Base-by-base conservation (phyloP, 2,888 invertebrate genomes). In the Drosophila neotestacea region DNA sequence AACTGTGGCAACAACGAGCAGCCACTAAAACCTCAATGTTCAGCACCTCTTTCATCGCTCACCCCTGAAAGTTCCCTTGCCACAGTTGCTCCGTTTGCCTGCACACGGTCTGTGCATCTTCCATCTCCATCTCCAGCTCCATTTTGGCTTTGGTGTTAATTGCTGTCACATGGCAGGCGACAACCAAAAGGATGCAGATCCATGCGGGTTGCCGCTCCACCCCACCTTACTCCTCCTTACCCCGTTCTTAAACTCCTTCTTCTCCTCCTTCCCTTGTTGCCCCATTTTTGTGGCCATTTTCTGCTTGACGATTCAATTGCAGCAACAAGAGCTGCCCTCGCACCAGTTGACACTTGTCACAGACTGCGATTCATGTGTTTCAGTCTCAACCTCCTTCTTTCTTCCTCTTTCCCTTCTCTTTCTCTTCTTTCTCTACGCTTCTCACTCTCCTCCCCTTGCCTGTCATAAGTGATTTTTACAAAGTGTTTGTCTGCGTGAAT, bases 391-490 rank as follows among this genome's bases (percentile, higher is more conserved):
- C 38, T 51, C 27, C 27, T 3, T 27, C 27, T 51, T 3, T 5
- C 22, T 1, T 7, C 7, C 7, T 9, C 9, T 32, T 7, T 9
- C 0, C 7, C 7, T 6, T 2, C 9, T n/a, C 3, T 34, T 32
- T 32, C 2, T n/a, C 1, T 34, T 13, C 6, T 7, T 4, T 16
- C 16, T 16, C 16, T 16, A 16, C 16, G 16, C 9, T 11, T 13
- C 36, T 36, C 4, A 4, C 13, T 36, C 6, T 16, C n/a, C 44
- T 27, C 7, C 0, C 10, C 11, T n/a, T 6, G 60, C 10, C 62
- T 77, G 81, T 81, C 87, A 87, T 81, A 84, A 84, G 77, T 76
- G 82, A 85, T 85, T 85, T 79, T 77, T 76, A 73, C 79, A 82
- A 81, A 80, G 80, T 85, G 80, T 86, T 72, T 81, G 77, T 27